Evolutionary conservation across 2,113 vertebrate genomes (phyloP).

Genomic region (Melanerpes formicivorus): DNA sequence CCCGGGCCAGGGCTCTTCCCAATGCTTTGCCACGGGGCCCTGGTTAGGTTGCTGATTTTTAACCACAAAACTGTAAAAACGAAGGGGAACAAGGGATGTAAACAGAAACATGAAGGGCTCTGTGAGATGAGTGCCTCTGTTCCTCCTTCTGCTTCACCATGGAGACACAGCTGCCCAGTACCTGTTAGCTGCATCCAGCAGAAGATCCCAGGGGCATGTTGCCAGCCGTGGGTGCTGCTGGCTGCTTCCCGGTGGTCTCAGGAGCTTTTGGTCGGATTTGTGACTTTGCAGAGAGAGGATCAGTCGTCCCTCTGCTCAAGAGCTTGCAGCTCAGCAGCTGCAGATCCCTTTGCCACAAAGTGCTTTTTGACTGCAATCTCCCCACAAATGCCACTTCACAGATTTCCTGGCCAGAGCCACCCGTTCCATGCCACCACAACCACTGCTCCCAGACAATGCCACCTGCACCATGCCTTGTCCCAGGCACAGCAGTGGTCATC

Average conservation of each 20-base stretch:
- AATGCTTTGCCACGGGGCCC: not conserved
- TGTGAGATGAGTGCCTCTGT: not conserved
- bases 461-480: not conserved
- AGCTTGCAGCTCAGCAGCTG: not conserved
- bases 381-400: slow-evolving; percentile 66
- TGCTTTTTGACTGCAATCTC: not conserved
- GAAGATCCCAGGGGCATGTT: not conserved
- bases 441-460: not conserved
- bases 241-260: not conserved
- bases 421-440: accelerated
- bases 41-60: not conserved
- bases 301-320: not conserved
- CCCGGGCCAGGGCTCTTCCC: not conserved
- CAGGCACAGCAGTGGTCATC: slow-evolving; percentile 70
- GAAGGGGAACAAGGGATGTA: not conserved
- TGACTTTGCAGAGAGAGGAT: not conserved
- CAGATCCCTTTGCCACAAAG: slow-evolving; percentile 8
- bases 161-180: not conserved
- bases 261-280: not conserved
- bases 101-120: not conserved
- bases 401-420: not conserved
- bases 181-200: not conserved
- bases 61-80: not conserved
- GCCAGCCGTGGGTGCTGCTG: not conserved
- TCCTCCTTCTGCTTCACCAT: not conserved